These are phyloP conservation scores for Anthopleura sola DNA, from an alignment of 64 coral and sea anemone species.

Conservation along the genomic window DNA sequence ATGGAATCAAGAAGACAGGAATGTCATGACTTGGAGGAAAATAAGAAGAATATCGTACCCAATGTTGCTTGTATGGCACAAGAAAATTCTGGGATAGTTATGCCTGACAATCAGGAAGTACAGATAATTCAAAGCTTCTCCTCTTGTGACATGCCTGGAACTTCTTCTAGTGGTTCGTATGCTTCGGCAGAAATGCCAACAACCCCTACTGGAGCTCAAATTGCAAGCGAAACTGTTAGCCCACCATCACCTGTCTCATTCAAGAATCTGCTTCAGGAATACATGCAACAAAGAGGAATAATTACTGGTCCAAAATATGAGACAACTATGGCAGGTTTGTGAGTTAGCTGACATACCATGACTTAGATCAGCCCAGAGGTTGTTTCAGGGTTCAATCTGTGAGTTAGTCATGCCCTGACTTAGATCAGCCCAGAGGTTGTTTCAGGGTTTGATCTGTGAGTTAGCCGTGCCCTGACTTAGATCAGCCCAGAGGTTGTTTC, in stretches of 20 bases:
- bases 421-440: too few species aligned
- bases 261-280: conserved; percentile 77
- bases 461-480: too few species aligned
- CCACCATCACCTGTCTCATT: conserved; percentile 35
- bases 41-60: not conserved
- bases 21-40: not conserved
- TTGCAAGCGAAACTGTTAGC: not conserved
- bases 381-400: too few species aligned
- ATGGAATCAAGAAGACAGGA: not conserved
- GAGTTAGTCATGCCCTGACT: too few species aligned
- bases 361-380: too few species aligned
- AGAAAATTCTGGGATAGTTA: not conserved
- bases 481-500: too few species aligned
- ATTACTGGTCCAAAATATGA: conserved; percentile 37
- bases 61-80: not conserved
- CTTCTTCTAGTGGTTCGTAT: not conserved
- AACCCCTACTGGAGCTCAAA: not conserved
- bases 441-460: too few species aligned
- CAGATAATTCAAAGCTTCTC: not conserved
- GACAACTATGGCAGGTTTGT: conserved; percentile 37
- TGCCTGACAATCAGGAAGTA: not conserved
- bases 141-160: not conserved
- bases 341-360: too few species aligned
- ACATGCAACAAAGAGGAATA: conserved; percentile 56
- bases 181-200: not conserved